A percentile compares a stretch with the other conserved stretches of the same genome.
phyloP scores from a whole-genome alignment of 2,113 vertebrate genomes.

The Paramisgurnus dabryanus region DNA sequence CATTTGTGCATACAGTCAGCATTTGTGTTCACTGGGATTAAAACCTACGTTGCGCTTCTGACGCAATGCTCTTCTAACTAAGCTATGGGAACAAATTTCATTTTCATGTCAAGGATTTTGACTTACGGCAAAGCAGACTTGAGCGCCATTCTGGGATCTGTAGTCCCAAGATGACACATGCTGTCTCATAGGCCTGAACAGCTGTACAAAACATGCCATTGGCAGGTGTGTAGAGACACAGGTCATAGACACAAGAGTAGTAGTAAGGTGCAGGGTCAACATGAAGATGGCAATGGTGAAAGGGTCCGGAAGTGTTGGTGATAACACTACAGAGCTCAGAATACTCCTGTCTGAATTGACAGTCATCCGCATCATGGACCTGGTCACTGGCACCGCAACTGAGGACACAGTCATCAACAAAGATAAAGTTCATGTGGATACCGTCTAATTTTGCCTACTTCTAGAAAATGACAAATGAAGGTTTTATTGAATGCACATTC shows the following conservation, averaged over 20 bases:
- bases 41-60: too few species aligned
- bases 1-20: too few species aligned
- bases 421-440: too few species aligned
- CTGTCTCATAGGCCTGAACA: slow-evolving; percentile 62
- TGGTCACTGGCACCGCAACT: slow-evolving; percentile 54
- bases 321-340: slow-evolving; percentile 63
- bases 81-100: too few species aligned
- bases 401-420: neutral
- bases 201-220: slow-evolving; percentile 58
- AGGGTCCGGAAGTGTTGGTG: slow-evolving; percentile 62
- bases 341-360: slow-evolving; percentile 52
- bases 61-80: too few species aligned
- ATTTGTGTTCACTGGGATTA: too few species aligned
- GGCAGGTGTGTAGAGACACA: slow-evolving; percentile 66
- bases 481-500: too few species aligned
- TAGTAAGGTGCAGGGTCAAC: slow-evolving; percentile 59
- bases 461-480: too few species aligned
- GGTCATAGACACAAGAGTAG: slow-evolving; percentile 65
- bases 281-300: slow-evolving; percentile 58
- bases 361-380: slow-evolving; percentile 14
- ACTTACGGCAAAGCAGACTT: slow-evolving; percentile 60
- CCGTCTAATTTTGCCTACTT: too few species aligned
- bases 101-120: neutral
- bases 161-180: slow-evolving; percentile 58
- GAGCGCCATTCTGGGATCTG: slow-evolving; percentile 57